Conservation (phyloP, 2,113 vertebrate genomes). For the Natator depressus region DNA sequence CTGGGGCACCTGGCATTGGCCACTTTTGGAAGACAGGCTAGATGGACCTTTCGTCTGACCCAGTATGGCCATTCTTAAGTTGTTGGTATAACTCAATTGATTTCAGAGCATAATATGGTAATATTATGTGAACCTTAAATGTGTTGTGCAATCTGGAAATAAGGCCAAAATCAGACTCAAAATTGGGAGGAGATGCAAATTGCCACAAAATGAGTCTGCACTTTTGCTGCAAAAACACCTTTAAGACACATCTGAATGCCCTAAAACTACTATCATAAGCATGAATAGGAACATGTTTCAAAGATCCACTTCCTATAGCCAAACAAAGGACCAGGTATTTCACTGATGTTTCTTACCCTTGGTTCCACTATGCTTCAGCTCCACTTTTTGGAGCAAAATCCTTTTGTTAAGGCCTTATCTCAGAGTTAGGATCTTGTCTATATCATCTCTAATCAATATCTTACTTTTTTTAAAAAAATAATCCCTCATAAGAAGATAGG, state of each 20-base stretch:
- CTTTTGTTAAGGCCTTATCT: not conserved
- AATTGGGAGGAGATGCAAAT: not conserved
- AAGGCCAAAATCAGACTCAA: not conserved
- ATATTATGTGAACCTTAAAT: not conserved
- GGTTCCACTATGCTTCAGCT: not conserved
- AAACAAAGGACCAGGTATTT: fast-evolving
- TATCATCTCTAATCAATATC: not conserved
- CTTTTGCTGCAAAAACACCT: not conserved
- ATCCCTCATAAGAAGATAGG: not conserved
- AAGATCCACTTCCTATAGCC: not conserved
- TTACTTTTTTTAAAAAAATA: not conserved
- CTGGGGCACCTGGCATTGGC: no score
- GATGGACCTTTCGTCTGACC: no score
- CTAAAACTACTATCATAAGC: not conserved
- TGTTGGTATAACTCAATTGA: not conserved
- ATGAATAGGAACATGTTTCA: not conserved
- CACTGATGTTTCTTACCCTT: not conserved
- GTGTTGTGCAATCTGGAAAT: not conserved
- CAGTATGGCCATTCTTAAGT: no score
- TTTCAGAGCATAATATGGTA: not conserved
- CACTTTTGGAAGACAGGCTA: no score
- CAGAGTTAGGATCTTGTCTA: not conserved
- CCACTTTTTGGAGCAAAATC: not conserved
- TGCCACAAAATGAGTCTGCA: not conserved
- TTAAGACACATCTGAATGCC: not conserved